These are phyloP conservation scores for Agonopterix subpropinquella DNA, from an alignment of 2,888 invertebrate species.

Conservation along the genomic window DNA sequence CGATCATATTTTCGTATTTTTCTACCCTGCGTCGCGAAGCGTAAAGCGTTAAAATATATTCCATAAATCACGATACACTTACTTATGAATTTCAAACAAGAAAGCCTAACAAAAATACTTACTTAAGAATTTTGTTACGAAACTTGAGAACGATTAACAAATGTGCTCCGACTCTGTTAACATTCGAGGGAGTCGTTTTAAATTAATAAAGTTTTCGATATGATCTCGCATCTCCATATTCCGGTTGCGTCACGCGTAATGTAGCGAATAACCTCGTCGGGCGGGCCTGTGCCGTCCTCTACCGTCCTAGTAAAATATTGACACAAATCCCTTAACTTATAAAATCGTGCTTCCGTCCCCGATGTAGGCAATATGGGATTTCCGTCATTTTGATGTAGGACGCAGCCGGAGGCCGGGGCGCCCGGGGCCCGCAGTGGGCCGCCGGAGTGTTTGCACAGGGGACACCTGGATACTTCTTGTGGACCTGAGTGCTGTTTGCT, in stretches of 20 bases:
- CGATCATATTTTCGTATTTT: conserved; percentile 60
- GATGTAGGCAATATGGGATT: conserved; percentile 72
- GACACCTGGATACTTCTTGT: conserved; percentile 60
- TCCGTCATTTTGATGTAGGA: conserved; percentile 71
- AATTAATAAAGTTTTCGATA: conserved; percentile 55
- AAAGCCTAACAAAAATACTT: conserved; percentile 58
- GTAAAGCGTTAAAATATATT: conserved; percentile 52
- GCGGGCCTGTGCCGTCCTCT: conserved; percentile 23
- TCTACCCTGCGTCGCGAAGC: conserved; percentile 43
- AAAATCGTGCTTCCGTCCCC: conserved; percentile 70
- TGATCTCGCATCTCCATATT: conserved; percentile 2
- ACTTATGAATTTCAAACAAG: conserved; percentile 49
- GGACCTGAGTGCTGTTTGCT: conserved; percentile 42
- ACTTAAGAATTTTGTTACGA: conserved; percentile 36
- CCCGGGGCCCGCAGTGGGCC: conserved; percentile 38
- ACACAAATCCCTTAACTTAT: conserved; percentile 76
- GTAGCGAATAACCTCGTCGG: conserved; percentile 23
- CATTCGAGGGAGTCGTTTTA: conserved; percentile 31
- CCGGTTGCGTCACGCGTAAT: conserved; percentile 10
- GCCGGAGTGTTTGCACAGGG: conserved; percentile 53
- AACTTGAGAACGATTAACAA: conserved; percentile 49
- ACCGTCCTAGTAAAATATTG: conserved; percentile 74
- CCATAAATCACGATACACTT: conserved; percentile 62
- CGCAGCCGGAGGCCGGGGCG: conserved; percentile 15
- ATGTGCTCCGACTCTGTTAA: conserved; percentile 31